Percentiles rank a stretch among this genome's conserved stretches.
phyloP scores from a whole-genome alignment of 92 coral and sea anemone genomes.

The Montipora capitata region DNA sequence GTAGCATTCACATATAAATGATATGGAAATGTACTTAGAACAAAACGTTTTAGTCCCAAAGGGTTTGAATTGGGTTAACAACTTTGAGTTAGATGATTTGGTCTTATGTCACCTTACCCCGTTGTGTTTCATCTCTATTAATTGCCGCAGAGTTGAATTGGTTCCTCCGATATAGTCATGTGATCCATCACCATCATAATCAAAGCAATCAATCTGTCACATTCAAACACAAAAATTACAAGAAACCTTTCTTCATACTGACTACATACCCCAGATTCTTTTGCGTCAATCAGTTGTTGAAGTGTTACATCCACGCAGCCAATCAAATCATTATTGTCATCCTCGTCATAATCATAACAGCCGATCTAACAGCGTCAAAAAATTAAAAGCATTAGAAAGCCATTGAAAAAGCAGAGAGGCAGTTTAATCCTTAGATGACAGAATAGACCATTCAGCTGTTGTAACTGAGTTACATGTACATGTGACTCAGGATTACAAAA shows the following conservation, averaged over 20 bases:
- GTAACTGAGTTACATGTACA: too few species aligned
- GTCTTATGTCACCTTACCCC: constrained; percentile 77
- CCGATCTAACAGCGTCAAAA: constrained; percentile 69
- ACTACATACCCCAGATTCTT: constrained; percentile 92
- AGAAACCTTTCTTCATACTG: background rate
- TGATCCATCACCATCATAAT: constrained; percentile 90
- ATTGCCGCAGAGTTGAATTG: constrained; percentile 69
- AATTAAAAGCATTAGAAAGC: constrained; percentile 3
- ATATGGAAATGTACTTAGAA: too few species aligned
- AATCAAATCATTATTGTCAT: constrained; percentile 95
- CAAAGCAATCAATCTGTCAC: constrained; percentile 87
- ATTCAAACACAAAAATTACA: constrained; percentile 30
- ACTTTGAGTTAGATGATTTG: too few species aligned
- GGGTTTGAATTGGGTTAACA: too few species aligned
- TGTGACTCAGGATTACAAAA: too few species aligned
- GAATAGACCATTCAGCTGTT: too few species aligned
- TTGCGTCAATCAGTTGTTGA: constrained; percentile 83
- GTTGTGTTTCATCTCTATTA: constrained; percentile 68
- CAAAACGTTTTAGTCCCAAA: too few species aligned
- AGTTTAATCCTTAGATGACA: too few species aligned
- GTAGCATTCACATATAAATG: too few species aligned
- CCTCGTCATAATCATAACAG: constrained; percentile 93
- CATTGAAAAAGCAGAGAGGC: too few species aligned
- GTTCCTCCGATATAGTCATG: constrained; percentile 87
- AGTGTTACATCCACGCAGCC: constrained; percentile 84